Base-by-base conservation (phyloP, 2,888 invertebrate species). In the Dilophus febrilis region DNA sequence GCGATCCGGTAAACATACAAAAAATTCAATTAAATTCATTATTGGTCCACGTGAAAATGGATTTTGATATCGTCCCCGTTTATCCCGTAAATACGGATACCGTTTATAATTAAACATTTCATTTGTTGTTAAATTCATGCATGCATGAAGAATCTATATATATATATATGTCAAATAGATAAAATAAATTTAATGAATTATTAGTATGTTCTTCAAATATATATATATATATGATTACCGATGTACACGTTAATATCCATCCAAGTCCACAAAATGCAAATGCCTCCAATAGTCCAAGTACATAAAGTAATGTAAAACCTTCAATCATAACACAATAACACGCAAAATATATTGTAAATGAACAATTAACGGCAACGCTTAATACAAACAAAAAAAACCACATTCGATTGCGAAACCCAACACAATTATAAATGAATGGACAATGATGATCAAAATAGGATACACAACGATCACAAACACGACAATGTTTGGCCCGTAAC, bases 81-180 rank as follows among this genome's bases (percentile, higher is more conserved):
- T 86, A 58, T 91, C 90, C 40, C 88, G 70, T 45, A 92, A 61
- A 58, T 92, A 91, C 0, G 86, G 81, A 59, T 91, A 91, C 38
- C 90, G 70, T 56, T 87, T 87, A 59, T 85, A 85, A 64, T 91
- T 91, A 57, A 90, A 85, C 82, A 88, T 86, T 64, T 92, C 91
- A 59, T 91, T 92, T 35, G 90, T 90, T 7, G 92, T 91, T 43
- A 91, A 64, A 65, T 92, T 92, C 83, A 86, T 84, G 55, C 86
- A 83, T 11, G 87, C 88, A 58, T 91, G 88, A 17, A 88, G 66
- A 38, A 88, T 74, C 90, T 91, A 66, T 16, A 66, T 67, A 47
- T 44, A 47, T 50, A 48, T 40, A 12, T n/a, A 18, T 13, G 12
- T 14, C 6, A 16, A 14, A 7, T 42, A 31, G 40, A 37, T 37